Evolutionary conservation across 2,113 vertebrate genomes (phyloP).

Genomic region (Rhizomys pruinosus): DNA sequence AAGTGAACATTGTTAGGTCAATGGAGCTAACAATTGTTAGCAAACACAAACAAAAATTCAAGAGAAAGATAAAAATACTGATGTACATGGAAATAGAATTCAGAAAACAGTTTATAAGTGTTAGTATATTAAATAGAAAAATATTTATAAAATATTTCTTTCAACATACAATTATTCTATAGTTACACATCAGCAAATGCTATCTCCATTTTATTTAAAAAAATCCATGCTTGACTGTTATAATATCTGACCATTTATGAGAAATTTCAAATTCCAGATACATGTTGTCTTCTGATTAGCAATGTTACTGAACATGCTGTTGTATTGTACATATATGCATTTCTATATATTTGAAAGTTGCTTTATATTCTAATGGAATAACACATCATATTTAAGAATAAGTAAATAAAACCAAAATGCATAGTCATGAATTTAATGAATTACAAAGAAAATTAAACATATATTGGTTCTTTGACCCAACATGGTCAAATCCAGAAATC

Average conservation of each 20-base stretch:
- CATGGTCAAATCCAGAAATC: too few species aligned
- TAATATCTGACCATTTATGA: too few species aligned
- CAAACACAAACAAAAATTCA: too few species aligned
- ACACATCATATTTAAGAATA: too few species aligned
- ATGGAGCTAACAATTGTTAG: too few species aligned
- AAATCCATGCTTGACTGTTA: not conserved
- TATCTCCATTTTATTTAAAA: not conserved
- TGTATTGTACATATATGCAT: not conserved
- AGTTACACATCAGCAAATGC: too few species aligned
- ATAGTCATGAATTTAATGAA: too few species aligned
- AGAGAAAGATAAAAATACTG: not conserved
- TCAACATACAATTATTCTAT: not conserved
- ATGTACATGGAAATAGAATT: not conserved
- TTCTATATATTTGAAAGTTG: not conserved
- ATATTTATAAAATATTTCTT: too few species aligned
- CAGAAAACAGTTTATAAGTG: not conserved
- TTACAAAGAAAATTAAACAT: too few species aligned
- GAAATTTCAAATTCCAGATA: not conserved
- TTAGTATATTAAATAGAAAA: not conserved
- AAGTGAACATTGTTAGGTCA: too few species aligned
- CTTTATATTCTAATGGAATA: too few species aligned
- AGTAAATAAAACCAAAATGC: not conserved
- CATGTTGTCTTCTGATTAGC: not conserved
- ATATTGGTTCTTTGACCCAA: too few species aligned
- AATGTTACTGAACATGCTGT: not conserved